These are phyloP conservation scores for Horisme vitalbata DNA, from an alignment of 2,888 invertebrate genomes.

Conservation along the genomic window DNA sequence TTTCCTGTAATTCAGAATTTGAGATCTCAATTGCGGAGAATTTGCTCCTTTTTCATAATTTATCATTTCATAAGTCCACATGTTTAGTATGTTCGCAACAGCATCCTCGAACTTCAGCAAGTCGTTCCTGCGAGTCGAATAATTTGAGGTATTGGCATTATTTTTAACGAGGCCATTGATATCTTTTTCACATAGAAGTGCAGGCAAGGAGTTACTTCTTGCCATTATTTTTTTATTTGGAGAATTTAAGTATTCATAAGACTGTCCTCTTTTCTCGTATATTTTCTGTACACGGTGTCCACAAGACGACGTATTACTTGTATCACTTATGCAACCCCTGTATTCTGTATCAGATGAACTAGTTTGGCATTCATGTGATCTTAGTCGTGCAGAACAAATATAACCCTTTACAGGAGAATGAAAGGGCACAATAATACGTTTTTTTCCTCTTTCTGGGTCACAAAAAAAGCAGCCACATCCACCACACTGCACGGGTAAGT, in stretches of 20 bases:
- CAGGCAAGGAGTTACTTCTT: conserved; percentile 19
- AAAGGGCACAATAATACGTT: conserved; percentile 15
- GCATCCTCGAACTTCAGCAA: conserved; percentile 17
- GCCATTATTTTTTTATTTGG: background rate
- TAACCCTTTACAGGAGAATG: conserved; percentile 13
- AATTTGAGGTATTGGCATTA: background rate
- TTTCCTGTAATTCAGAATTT: conserved; percentile 19
- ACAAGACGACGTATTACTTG: background rate
- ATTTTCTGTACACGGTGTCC: conserved; percentile 1
- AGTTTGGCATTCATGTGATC: conserved; percentile 10
- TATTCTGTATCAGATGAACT: conserved; percentile 1
- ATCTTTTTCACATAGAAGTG: background rate
- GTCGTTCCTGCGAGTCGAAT: background rate
- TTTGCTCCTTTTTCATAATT: conserved; percentile 16
- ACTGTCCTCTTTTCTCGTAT: background rate
- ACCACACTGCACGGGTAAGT: conserved; percentile 20
- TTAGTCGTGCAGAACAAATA: conserved; percentile 14
- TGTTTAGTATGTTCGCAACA: conserved; percentile 18
- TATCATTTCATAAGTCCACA: conserved; percentile 26
- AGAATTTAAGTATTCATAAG: background rate
- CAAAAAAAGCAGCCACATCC: conserved; percentile 13
- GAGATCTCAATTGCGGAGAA: conserved; percentile 10
- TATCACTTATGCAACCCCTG: conserved; percentile 12
- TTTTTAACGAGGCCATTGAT: background rate
- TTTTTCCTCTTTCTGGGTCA: conserved; percentile 10